phyloP scores from a whole-genome alignment of 2,888 invertebrate species.

The Deladenus siricidicola region DNA sequence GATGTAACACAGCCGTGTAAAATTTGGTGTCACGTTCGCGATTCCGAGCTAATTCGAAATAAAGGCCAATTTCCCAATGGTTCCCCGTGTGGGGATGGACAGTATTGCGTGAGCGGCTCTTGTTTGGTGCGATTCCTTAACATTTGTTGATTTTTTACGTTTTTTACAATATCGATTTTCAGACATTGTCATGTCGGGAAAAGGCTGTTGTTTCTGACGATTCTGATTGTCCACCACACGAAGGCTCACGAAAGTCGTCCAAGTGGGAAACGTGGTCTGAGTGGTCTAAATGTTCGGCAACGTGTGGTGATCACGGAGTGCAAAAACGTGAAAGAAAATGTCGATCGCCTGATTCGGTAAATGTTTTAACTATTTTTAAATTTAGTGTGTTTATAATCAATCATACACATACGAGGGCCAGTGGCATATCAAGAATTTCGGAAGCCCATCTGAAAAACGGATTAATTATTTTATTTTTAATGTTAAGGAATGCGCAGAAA shows the following conservation, averaged over 20 bases:
- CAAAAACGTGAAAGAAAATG: slow-evolving; percentile 27
- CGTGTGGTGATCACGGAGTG: slow-evolving; percentile 25
- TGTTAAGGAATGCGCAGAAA: slow-evolving; percentile 30
- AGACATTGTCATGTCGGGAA: slow-evolving; percentile 37
- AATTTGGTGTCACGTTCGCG: slow-evolving; percentile 52
- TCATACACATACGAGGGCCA: no score
- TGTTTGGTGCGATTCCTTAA: slow-evolving; percentile 38
- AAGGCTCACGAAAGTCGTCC: slow-evolving; percentile 1
- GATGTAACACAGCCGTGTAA: slow-evolving; percentile 52
- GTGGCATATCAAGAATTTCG: no score
- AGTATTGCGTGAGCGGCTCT: slow-evolving; percentile 49
- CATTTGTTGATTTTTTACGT: no score
- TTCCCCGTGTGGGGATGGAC: slow-evolving; percentile 46
- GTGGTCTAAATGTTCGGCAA: slow-evolving; percentile 27
- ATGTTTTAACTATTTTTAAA: neutral
- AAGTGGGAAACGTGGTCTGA: slow-evolving; percentile 30
- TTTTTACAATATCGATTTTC: neutral
- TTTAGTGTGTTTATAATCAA: no score
- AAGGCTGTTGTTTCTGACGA: slow-evolving; percentile 38
- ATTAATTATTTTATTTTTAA: neutral
- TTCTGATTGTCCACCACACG: slow-evolving; percentile 36
- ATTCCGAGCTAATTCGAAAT: slow-evolving; percentile 51
- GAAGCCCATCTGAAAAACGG: no score
- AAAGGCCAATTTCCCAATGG: slow-evolving; percentile 53
- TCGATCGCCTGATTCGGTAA: slow-evolving; percentile 17